Percentiles rank a stretch among this genome's conserved stretches.
Conservation (phyloP, 2,113 vertebrate species). For the Aptenodytes forsteri region DNA sequence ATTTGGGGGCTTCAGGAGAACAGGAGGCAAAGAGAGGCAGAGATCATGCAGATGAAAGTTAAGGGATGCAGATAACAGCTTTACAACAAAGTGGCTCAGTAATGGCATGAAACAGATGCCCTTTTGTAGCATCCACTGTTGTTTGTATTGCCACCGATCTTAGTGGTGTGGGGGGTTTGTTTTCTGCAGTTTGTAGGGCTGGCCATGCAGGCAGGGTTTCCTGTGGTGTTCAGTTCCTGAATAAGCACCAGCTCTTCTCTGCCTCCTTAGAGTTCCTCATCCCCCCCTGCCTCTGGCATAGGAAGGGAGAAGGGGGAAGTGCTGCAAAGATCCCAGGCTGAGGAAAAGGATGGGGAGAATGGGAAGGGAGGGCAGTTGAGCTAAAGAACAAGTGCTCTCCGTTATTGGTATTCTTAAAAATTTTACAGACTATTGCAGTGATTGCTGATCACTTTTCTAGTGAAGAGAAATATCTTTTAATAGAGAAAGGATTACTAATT, state of each 20-base stretch:
- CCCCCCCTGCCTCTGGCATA: background rate
- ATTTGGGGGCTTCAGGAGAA: background rate
- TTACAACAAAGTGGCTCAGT: background rate
- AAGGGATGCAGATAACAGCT: background rate
- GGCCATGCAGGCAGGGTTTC: background rate
- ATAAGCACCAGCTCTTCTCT: background rate
- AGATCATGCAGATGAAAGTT: background rate
- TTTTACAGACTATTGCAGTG: background rate
- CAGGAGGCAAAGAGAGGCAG: background rate
- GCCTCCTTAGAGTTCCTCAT: background rate
- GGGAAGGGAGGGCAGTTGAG: background rate
- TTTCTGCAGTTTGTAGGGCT: background rate
- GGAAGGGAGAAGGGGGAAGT: background rate
- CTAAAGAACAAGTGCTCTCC: background rate
- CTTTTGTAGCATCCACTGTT: background rate
- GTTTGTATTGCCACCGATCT: background rate
- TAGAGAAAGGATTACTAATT: background rate
- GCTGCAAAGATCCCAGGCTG: background rate
- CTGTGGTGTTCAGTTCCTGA: background rate
- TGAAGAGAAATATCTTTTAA: background rate
- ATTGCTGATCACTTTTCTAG: background rate
- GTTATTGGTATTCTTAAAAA: background rate
- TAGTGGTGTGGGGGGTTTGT: background rate
- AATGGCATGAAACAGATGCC: background rate
- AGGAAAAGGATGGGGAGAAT: background rate